Evolutionary conservation across 2,113 vertebrate species (phyloP).

Genomic region (Onychorhynchus coronatus): DNA sequence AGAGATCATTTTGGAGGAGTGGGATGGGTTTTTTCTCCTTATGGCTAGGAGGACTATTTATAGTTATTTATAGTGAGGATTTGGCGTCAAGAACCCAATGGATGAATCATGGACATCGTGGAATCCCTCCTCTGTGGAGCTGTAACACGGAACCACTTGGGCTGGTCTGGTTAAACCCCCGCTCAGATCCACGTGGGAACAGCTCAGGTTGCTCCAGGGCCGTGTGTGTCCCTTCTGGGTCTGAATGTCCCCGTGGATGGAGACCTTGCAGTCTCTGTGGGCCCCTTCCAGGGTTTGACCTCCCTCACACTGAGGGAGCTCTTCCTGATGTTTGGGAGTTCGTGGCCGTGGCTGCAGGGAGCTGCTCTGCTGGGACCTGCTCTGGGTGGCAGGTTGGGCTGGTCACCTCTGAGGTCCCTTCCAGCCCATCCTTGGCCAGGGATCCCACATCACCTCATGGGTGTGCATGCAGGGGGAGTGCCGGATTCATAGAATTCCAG

Average conservation of each 20-base stretch:
- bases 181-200: neutral
- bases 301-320: neutral
- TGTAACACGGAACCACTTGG: neutral
- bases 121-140: neutral
- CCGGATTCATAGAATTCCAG: neutral
- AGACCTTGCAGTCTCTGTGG: rapidly evolving
- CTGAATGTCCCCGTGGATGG: neutral
- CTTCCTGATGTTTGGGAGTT: neutral
- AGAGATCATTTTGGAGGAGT: neutral
- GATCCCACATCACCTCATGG: neutral
- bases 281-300: neutral
- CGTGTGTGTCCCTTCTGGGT: neutral
- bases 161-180: rapidly evolving
- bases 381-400: neutral
- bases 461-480: neutral
- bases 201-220: neutral
- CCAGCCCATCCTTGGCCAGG: neutral
- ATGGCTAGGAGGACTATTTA: neutral
- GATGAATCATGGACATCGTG: neutral
- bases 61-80: neutral
- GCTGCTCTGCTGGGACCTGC: neutral
- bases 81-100: neutral
- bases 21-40: neutral
- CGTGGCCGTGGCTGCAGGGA: rapidly evolving
- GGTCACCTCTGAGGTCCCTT: neutral